Conservation (phyloP, 2,113 vertebrate genomes). For the Silurus asotus region DNA sequence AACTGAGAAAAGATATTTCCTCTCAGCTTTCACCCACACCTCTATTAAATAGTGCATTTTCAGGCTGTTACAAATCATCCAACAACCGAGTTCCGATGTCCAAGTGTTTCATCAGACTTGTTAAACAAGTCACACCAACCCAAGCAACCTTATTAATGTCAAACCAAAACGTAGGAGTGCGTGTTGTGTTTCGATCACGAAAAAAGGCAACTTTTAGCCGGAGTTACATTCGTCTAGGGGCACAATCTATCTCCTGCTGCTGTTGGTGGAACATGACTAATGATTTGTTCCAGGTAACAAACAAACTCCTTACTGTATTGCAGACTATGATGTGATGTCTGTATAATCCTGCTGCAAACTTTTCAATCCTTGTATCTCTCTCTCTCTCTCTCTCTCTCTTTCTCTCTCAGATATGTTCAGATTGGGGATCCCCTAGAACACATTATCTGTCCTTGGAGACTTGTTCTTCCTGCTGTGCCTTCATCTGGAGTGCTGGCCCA, state of each 20-base stretch:
- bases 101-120: neutral
- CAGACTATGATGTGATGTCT: neutral
- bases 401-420: slow-evolving; percentile 13
- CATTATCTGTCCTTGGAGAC: slow-evolving; percentile 53
- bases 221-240: neutral
- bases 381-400: neutral
- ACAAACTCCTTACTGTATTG: neutral
- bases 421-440: slow-evolving; percentile 61
- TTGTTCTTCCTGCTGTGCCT: slow-evolving; percentile 51
- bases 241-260: neutral
- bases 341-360: neutral
- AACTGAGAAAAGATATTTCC: neutral
- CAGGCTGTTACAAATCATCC: neutral
- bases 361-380: neutral
- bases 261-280: neutral
- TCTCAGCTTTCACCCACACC: neutral
- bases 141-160: neutral
- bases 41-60: neutral
- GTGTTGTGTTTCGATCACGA: neutral
- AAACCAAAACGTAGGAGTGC: neutral
- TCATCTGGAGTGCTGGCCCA: slow-evolving; percentile 66
- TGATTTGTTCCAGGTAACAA: neutral
- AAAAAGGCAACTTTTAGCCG: neutral
- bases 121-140: neutral
- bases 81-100: neutral